These are phyloP conservation scores for Promerops cafer DNA, from an alignment of 2,113 vertebrate species.

Conservation along the genomic window DNA sequence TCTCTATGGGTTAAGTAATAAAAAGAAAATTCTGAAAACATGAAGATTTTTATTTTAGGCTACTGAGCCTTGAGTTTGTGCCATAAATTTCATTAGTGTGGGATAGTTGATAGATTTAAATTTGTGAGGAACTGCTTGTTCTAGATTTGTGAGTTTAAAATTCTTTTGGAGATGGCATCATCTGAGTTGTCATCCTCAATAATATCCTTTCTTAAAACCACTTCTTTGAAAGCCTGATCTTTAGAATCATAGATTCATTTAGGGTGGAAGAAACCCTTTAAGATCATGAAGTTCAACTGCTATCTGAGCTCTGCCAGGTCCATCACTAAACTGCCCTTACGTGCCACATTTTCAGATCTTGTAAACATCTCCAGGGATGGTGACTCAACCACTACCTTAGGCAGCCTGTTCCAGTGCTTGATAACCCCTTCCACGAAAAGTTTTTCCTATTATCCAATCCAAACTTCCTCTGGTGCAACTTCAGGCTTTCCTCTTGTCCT, in stretches of 20 bases:
- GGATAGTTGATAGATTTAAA: neutral
- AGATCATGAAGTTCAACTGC: neutral
- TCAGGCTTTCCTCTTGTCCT: neutral
- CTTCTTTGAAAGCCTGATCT: neutral
- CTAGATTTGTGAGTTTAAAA: neutral
- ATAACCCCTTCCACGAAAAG: neutral
- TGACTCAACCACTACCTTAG: neutral
- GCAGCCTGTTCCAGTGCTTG: neutral
- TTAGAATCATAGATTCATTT: neutral
- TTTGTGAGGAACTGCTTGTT: neutral
- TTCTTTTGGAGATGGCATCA: neutral
- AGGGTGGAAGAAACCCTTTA: neutral
- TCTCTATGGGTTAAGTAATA: neutral
- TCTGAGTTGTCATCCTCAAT: neutral
- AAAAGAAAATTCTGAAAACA: neutral
- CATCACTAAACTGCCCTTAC: neutral
- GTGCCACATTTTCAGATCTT: neutral
- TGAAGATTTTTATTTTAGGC: neutral
- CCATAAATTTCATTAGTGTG: neutral
- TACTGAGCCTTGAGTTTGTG: neutral
- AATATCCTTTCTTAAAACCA: neutral
- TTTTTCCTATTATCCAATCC: neutral
- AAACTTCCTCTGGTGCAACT: neutral
- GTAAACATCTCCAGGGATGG: neutral
- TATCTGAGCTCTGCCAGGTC: neutral